Conservation (phyloP, 37 sponge, comb jelly and placozoan genomes). For the Beroe ovata region DNA sequence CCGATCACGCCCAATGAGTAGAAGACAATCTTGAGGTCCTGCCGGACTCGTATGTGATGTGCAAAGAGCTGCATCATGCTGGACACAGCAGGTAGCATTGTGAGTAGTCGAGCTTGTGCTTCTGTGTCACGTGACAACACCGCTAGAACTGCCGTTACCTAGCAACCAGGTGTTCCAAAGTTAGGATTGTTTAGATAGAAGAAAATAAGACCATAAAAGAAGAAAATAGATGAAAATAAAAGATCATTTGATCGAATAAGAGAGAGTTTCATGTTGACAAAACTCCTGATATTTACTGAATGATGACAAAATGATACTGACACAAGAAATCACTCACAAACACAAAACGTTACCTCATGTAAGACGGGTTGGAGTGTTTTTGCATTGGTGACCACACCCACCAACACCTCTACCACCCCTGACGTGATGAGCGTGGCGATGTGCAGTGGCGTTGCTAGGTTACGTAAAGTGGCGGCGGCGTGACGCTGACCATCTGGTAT, state of each 20-base stretch:
- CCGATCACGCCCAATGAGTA: constrained; percentile 58
- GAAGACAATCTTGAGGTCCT: constrained; percentile 49
- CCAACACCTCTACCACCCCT: constrained; percentile 66
- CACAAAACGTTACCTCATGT: constrained; percentile 65
- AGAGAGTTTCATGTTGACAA: too few species aligned
- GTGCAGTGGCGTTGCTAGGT: constrained; percentile 62
- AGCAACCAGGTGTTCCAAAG: constrained; percentile 21
- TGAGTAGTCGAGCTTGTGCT: constrained; percentile 19
- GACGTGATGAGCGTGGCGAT: constrained; percentile 26
- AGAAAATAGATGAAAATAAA: too few species aligned
- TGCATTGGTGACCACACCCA: constrained; percentile 32
- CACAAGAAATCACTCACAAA: too few species aligned
- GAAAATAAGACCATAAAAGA: too few species aligned
- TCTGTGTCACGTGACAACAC: constrained; percentile 52
- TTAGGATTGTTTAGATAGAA: constrained; percentile 9
- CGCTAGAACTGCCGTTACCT: constrained; percentile 48
- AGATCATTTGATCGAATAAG: too few species aligned
- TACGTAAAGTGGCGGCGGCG: constrained; percentile 51
- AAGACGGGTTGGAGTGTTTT: constrained; percentile 45
- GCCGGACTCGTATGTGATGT: neutral
- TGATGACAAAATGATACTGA: too few species aligned
- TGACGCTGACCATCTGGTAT: constrained; percentile 60
- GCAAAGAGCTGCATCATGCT: constrained; percentile 62
- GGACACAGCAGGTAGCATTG: constrained; percentile 31
- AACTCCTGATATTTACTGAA: too few species aligned